Percentiles rank a stretch among this genome's conserved stretches.
Evolutionary conservation across 2,888 invertebrate species (phyloP).

Genomic region (Morinoia aosen): DNA sequence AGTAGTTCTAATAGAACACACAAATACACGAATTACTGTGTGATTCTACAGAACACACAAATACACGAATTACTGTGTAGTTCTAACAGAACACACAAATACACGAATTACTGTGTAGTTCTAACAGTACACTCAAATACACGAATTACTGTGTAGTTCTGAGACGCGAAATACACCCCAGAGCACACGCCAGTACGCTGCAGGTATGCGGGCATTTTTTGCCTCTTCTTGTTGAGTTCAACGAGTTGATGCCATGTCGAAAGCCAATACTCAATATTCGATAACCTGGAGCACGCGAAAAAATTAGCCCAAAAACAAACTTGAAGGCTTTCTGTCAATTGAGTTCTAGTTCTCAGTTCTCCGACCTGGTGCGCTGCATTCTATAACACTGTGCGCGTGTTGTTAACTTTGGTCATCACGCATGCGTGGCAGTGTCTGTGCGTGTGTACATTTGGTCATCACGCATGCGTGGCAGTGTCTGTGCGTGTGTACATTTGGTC

Average conservation of each 20-base stretch:
- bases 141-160: no score
- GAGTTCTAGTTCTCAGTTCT: neutral
- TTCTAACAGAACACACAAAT: no score
- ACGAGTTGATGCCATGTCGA: neutral
- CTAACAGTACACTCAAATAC: no score
- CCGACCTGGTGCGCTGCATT: neutral
- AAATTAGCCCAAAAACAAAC: neutral
- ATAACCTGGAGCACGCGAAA: neutral
- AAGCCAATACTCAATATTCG: neutral
- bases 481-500: neutral
- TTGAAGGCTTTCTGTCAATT: slow-evolving; percentile 1
- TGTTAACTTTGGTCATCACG: neutral
- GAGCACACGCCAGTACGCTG: no score
- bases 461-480: neutral
- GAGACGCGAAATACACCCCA: no score
- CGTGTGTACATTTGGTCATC: neutral
- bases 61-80: no score
- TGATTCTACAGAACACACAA: no score
- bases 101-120: no score
- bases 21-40: no score
- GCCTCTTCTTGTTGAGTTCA: neutral
- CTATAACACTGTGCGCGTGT: neutral
- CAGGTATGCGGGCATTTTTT: neutral
- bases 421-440: neutral
- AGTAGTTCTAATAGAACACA: no score